Percentiles rank a stretch among this genome's conserved stretches.
These are phyloP conservation scores for Laterallus jamaicensis DNA, from an alignment of 2,113 vertebrate species.

Conservation along the genomic window DNA sequence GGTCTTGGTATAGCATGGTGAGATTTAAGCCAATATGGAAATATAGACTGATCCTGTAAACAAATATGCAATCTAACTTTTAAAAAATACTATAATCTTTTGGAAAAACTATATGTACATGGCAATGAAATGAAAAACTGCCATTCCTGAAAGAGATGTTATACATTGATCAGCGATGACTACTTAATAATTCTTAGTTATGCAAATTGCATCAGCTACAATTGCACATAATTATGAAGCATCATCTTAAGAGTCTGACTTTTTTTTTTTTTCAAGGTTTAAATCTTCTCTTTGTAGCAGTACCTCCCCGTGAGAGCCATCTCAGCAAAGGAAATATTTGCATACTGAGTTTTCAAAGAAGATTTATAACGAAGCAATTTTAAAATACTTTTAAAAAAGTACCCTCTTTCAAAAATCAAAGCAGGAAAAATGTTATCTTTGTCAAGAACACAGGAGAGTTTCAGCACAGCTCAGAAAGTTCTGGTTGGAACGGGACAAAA, in stretches of 20 bases:
- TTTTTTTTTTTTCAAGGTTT: background rate
- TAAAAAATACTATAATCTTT: background rate
- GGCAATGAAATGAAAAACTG: background rate
- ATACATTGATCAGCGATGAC: background rate
- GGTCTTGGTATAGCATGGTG: background rate
- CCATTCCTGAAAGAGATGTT: background rate
- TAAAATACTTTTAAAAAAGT: background rate
- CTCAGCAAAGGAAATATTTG: background rate
- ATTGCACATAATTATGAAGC: background rate
- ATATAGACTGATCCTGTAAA: background rate
- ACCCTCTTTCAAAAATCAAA: background rate
- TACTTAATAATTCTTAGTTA: background rate
- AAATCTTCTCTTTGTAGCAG: background rate
- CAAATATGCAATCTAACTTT: background rate
- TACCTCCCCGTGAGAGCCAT: background rate
- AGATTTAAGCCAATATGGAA: background rate
- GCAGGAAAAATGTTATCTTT: background rate
- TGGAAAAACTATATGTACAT: background rate
- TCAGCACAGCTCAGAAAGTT: background rate
- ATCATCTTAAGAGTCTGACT: background rate
- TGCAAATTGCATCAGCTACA: background rate
- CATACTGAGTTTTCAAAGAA: background rate
- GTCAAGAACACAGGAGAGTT: background rate
- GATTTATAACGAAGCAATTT: background rate
- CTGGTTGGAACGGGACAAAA: background rate